phyloP scores from a whole-genome alignment of 2,113 vertebrate genomes.

The Heloderma charlesbogerti region DNA sequence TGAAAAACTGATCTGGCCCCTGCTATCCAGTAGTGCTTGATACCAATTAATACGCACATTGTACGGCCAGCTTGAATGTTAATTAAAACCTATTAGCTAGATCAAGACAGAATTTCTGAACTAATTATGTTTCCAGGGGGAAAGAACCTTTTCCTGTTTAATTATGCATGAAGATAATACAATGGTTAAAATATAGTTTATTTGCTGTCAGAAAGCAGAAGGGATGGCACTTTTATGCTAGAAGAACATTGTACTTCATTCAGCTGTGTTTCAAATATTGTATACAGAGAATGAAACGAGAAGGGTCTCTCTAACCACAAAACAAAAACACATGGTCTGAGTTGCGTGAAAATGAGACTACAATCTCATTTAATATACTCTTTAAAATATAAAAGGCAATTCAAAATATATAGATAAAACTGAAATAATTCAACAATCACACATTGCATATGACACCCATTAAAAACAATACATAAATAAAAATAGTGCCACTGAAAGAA shows the following conservation, averaged over 20 bases:
- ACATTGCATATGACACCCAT: not conserved
- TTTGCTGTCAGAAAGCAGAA: slow-evolving; percentile 21
- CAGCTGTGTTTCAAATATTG: not conserved
- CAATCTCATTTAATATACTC: not conserved
- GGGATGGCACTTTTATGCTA: not conserved
- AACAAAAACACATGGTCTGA: not conserved
- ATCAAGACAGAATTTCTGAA: slow-evolving; percentile 22
- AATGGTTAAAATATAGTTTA: slow-evolving; percentile 5
- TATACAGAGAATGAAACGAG: not conserved
- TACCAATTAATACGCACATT: slow-evolving; percentile 3
- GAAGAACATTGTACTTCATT: not conserved
- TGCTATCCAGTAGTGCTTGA: not conserved
- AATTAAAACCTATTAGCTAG: slow-evolving; percentile 27
- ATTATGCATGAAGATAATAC: slow-evolving; percentile 25
- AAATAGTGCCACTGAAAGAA: no score
- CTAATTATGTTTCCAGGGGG: slow-evolving; percentile 3
- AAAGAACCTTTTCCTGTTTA: slow-evolving; percentile 16
- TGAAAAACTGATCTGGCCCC: not conserved
- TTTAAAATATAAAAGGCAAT: not conserved
- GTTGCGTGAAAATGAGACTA: not conserved
- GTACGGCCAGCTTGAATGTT: slow-evolving; percentile 19
- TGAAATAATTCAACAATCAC: not conserved
- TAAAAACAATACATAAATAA: no score
- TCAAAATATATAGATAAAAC: not conserved
- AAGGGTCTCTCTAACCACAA: not conserved